Evolutionary conservation across 2,113 vertebrate genomes (phyloP), one percentile per base, ranked within the genome.

Genomic region (Danio rerio): DNA sequence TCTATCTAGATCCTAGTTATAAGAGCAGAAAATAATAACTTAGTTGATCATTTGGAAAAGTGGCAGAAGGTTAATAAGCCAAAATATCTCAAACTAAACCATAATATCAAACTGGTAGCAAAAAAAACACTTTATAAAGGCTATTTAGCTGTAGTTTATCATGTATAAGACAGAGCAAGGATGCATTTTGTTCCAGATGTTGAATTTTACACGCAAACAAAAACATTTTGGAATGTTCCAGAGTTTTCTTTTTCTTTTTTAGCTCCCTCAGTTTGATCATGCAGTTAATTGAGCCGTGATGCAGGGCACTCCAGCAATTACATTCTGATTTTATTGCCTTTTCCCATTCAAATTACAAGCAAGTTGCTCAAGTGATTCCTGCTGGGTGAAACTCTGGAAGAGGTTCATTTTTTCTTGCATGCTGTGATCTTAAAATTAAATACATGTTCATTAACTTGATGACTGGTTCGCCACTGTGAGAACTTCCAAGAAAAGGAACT

Each of bases 341-440:
- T 85, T 45, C 20, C 47, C 10, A 53, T 81, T 78, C 59, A 82
- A 70, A 72, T 85, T n/a, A 82, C 50, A 43, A 82, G 78, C 58
- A 79, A 55, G 78, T 82, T 72, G 56, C 58, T 45, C 18, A 59
- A 82, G 55, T 73, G 58, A 66, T 72, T 45, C 80, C 83, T 65
- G 74, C 73, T 71, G 80, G 56, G 79, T 50, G 12, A 85, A 78
- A 72, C 73, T 73, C 16, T 31, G 74, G 40, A 12, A 85, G 80
- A 68, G 83, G 49, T 77, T 78, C 53, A 81, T 84, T 77, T 84
- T 84, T 78, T 52, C 4, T 20, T 43, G 20, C 61, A 71, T 58
- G 73, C 80, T 62, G 21, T 65, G 66, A 71, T 85, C 70, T 78
- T 85, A n/a, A 81, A 85, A 85, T 85, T 70, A 72, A 72, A 81